Percentiles rank a stretch among this genome's conserved stretches.
Conservation (phyloP, 2,113 vertebrate species). For the Zosterops borbonicus region DNA sequence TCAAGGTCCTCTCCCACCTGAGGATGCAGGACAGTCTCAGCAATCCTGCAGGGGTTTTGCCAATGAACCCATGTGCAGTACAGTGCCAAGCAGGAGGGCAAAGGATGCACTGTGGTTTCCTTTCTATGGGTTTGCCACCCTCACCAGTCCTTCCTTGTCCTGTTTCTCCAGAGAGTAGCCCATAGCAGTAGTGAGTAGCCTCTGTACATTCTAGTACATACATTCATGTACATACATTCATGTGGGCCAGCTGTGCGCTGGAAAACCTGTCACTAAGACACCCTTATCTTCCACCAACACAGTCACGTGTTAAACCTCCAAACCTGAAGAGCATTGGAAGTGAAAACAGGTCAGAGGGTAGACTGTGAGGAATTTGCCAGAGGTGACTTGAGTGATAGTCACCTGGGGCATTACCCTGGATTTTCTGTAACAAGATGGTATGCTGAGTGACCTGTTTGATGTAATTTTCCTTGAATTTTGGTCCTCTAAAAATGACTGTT, state of each 20-base stretch:
- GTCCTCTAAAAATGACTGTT: not conserved
- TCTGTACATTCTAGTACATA: not conserved
- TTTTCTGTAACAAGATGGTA: not conserved
- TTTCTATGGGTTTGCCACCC: not conserved
- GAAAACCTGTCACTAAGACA: not conserved
- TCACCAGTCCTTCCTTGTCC: not conserved
- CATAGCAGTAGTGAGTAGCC: not conserved
- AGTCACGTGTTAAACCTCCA: not conserved
- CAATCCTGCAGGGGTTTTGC: accelerated
- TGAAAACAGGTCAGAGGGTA: not conserved
- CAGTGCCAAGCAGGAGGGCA: not conserved
- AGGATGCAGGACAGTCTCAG: not conserved
- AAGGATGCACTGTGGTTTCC: not conserved
- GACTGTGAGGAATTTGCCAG: not conserved
- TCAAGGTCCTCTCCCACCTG: not conserved
- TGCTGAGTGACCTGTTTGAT: not conserved
- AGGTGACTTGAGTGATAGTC: not conserved
- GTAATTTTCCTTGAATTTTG: not conserved
- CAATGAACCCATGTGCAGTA: accelerated
- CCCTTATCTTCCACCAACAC: not conserved
- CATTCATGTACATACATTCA: too few relatives aligned
- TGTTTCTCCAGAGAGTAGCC: not conserved
- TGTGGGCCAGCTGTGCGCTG: not conserved
- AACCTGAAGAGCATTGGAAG: not conserved
- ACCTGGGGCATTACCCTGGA: not conserved